Conservation (phyloP, 2,797 vertebrate species). For the Rhinatrema bivittatum region DNA sequence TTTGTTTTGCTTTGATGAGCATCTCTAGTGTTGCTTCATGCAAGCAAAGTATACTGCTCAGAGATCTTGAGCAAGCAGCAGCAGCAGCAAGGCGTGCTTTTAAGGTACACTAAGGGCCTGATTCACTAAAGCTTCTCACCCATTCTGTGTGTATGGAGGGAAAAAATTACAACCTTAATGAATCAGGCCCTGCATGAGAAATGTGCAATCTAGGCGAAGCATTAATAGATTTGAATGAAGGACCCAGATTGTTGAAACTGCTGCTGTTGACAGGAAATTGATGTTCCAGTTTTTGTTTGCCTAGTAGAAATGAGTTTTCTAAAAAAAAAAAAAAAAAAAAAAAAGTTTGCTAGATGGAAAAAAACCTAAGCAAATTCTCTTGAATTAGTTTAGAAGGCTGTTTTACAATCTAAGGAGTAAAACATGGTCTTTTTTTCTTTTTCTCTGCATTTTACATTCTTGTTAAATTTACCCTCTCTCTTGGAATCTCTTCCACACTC, state of each 20-base stretch:
- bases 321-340: no score
- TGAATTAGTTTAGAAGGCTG: slow-evolving; percentile 13
- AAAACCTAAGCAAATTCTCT: slow-evolving; percentile 11
- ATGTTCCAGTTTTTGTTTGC: slow-evolving; percentile 50
- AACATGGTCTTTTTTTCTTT: not conserved
- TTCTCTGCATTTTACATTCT: not conserved
- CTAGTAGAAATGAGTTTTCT: slow-evolving; percentile 47
- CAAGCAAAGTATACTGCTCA: slow-evolving; percentile 1
- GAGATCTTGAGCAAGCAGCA: slow-evolving; percentile 21
- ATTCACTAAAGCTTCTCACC: no score
- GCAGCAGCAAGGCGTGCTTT: slow-evolving; percentile 33
- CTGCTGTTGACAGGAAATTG: slow-evolving; percentile 44
- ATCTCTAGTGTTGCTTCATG: slow-evolving; percentile 4
- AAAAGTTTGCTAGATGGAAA: slow-evolving; percentile 30
- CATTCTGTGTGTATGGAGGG: no score
- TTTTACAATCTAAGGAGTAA: slow-evolving; percentile 10
- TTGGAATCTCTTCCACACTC: no score
- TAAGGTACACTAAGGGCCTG: slow-evolving; percentile 33
- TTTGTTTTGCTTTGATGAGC: slow-evolving; percentile 11
- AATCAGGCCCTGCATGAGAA: slow-evolving; percentile 40
- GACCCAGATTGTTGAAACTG: slow-evolving; percentile 35
- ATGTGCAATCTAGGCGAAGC: slow-evolving; percentile 42
- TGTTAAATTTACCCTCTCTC: no score
- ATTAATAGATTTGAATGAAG: slow-evolving; percentile 45
- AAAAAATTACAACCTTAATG: no score